Base-by-base conservation (phyloP, 2,113 vertebrate species). In the Macrotus californicus region DNA sequence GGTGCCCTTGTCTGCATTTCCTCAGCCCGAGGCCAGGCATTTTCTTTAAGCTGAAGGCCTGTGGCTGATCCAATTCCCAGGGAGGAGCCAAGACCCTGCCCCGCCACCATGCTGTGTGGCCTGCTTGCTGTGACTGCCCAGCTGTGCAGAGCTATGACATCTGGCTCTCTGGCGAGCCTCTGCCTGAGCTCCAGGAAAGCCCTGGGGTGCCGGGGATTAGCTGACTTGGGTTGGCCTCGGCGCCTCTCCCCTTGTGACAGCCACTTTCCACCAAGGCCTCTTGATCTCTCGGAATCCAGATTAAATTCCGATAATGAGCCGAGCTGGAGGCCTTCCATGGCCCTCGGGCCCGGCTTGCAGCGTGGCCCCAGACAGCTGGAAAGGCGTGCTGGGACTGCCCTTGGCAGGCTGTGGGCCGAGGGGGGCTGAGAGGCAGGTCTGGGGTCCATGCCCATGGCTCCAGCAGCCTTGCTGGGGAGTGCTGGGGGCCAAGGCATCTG, bases 281-380 rank as follows among this genome's bases (percentile, higher is more conserved):
- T 97, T 97, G 97, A 98, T 96, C 96, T 93, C 75, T 88, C 0
- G 26, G 88, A 96, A 95, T 95, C 94, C 96, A 96, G 96, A 96
- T 96, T 94, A 87, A 94, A 97, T 96, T 95, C 90, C 64, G 36
- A 94, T 84, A 89, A 93, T 97, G 96, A 88, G 97, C 94, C 19
- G 85, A 69, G 81, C 82, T 96, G 96, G 95, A 94, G 77, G 41
- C 48, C 69, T 54, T 95, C 95, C 94, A 36, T 0, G 5, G 94
- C 59, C 73, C 79, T 59, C 0, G 0, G 52, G 92, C 79, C 61
- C 69, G 76, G 92, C 84, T 50, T 16, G 29, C 21, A 34, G 41
- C 19, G 0, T 2, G 9, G 87, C 52, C 94, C 82, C 82, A 22
- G 77, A 82, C 92, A 89, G 92, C 96, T 94, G 92, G 54, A 26